Percentiles rank a stretch among this genome's conserved stretches.
These are phyloP conservation scores for Sarcophaga subvicina DNA, from an alignment of 2,888 invertebrate species.

Conservation along the genomic window DNA sequence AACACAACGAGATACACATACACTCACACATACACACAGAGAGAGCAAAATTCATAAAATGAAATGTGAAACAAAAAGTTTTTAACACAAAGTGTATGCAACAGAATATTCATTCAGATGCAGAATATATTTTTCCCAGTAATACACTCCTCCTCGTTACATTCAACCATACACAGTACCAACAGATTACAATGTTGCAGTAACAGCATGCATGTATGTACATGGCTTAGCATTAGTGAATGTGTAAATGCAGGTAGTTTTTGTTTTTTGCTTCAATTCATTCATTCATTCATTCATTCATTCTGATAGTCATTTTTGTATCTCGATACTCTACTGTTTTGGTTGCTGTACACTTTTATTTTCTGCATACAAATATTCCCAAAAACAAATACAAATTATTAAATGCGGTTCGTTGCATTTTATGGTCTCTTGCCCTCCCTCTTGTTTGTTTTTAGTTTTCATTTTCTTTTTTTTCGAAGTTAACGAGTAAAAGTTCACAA, in stretches of 20 bases:
- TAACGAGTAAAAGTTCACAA: not conserved
- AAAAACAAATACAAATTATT: conserved; percentile 59
- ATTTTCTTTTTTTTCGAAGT: not conserved
- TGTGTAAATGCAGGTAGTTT: not conserved
- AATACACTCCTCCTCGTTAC: not conserved
- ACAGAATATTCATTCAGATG: conserved; percentile 2
- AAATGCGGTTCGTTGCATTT: conserved; percentile 70
- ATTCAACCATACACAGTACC: too few species aligned
- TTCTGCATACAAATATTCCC: not conserved
- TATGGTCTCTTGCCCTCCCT: conserved; percentile 64
- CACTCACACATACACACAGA: not conserved
- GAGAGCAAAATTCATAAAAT: conserved; percentile 22
- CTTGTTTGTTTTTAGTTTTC: conserved; percentile 20
- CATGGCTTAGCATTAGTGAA: not conserved
- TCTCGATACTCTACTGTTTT: not conserved
- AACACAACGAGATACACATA: not conserved
- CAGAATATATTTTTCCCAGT: conserved; percentile 1
- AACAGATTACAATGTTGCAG: not conserved
- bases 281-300: not conserved
- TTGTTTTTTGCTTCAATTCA: not conserved
- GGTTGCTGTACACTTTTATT: not conserved
- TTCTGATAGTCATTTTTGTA: conserved; percentile 11
- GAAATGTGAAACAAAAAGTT: conserved; percentile 35
- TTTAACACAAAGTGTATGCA: not conserved
- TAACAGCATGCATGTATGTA: not conserved